Evolutionary conservation across 2,113 vertebrate species (phyloP).

Genomic region (Chloropsis hardwickii): DNA sequence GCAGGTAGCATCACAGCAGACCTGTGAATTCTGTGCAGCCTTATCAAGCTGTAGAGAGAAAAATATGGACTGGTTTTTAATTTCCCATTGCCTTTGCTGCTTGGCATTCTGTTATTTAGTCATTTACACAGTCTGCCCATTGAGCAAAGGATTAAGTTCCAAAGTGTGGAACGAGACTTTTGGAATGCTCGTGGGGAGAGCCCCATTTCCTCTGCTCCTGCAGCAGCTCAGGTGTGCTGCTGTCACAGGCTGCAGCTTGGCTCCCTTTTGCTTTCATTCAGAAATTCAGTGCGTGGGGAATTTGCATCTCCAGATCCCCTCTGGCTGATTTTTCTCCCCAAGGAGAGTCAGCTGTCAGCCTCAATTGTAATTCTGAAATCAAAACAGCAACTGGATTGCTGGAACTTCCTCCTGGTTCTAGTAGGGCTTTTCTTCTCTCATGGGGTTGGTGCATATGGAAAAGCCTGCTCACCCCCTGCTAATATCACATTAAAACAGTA

Average conservation of each 20-base stretch:
- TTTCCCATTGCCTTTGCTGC: not conserved
- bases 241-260: not conserved
- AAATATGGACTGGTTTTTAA: not conserved
- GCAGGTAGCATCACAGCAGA: not conserved
- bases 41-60: not conserved
- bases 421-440: rapidly evolving
- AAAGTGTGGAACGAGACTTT: not conserved
- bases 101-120: not conserved
- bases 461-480: not conserved
- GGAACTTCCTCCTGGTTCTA: not conserved
- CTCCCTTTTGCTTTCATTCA: not conserved
- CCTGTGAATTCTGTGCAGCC: not conserved
- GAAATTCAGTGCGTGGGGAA: not conserved
- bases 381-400: not conserved
- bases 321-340: not conserved
- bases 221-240: not conserved
- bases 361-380: not conserved
- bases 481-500: not conserved
- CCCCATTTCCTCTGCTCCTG: not conserved
- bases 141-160: not conserved
- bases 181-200: not conserved
- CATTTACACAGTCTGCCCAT: not conserved
- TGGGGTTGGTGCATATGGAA: not conserved
- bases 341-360: not conserved
- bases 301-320: not conserved